Evolutionary conservation across 2,797 vertebrate genomes (phyloP), one percentile per base, ranked within the genome.

Genomic region (Chloroceryle amazona): DNA sequence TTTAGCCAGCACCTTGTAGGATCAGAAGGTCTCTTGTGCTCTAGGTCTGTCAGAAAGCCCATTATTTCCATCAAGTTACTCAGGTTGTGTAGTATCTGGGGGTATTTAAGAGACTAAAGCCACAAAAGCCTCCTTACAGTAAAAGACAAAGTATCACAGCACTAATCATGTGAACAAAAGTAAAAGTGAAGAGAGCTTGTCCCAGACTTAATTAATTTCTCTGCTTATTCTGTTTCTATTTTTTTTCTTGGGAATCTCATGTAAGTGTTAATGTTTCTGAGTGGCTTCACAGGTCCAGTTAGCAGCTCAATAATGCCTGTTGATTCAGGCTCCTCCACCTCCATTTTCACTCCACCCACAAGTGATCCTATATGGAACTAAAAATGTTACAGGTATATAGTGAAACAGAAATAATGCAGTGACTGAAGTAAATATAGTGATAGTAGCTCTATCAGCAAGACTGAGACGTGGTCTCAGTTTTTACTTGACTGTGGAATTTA

Each of bases 131-230:
- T 81, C 28, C 91, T 85, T 88, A 70, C 79, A 78, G 62, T 22
- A 81, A 29, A 84, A 73, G 80, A 66, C 79, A 58, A 84, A 94
- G 79, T 92, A 79, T 91, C 66, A 62, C 90, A 89, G 55, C 95
- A 83, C 70, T 88, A 71, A 91, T 90, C 83, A 75, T 22, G 31
- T 25, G 16, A 60, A 91, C 47, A 72, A 88, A 89, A 94, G 76
- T 42, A 31, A 63, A 83, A 84, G 68, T 66, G 75, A 75, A 95
- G 87, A 95, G 86, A 92, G 46, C 60, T 94, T 60, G 22, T 83
- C 80, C 71, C 61, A 37, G 52, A 29, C 44, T 65, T 81, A 10
- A 90, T 92, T 82, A 4, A 90, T 94, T 93, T 89, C 88, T 84
- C 51, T 44, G 66, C 81, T 61, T 80, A 12, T 10, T 84, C 42